A percentile compares a stretch with the other conserved stretches of the same genome.
phyloP scores from a whole-genome alignment of 2,113 vertebrate species.

The Callithrix jacchus region DNA sequence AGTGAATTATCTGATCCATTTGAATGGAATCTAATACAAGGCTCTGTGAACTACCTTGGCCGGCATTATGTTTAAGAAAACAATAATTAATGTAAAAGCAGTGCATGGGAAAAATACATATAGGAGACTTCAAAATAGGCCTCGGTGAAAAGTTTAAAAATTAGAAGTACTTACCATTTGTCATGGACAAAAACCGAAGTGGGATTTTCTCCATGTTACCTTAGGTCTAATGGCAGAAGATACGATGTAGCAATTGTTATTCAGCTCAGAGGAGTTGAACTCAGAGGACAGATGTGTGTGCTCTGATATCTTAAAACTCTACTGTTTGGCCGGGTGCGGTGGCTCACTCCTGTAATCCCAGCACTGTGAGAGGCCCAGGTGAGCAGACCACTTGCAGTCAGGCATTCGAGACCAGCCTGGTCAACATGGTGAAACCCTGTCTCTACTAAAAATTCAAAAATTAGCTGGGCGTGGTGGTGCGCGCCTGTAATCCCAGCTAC shows the following conservation, averaged over 20 bases:
- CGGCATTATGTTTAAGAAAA: background rate
- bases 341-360: no score
- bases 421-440: no score
- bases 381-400: no score
- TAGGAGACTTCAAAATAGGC: rapidly evolving
- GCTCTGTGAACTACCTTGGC: rapidly evolving
- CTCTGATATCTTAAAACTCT: background rate
- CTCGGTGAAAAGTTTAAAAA: background rate
- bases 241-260: rapidly evolving
- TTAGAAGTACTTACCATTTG: background rate
- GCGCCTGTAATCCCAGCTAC: no score
- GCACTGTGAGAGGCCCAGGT: no score
- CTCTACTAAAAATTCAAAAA: no score
- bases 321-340: rapidly evolving
- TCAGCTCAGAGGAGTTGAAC: background rate
- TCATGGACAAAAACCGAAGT: rapidly evolving
- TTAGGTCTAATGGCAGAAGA: background rate
- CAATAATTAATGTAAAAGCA: background rate
- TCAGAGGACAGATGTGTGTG: rapidly evolving
- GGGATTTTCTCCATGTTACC: background rate
- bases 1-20: rapidly evolving
- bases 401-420: no score
- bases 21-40: rapidly evolving
- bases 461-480: no score
- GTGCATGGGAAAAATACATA: rapidly evolving